Conservation (phyloP, 2,888 invertebrate genomes). For the Caenorhabditis angaria region DNA sequence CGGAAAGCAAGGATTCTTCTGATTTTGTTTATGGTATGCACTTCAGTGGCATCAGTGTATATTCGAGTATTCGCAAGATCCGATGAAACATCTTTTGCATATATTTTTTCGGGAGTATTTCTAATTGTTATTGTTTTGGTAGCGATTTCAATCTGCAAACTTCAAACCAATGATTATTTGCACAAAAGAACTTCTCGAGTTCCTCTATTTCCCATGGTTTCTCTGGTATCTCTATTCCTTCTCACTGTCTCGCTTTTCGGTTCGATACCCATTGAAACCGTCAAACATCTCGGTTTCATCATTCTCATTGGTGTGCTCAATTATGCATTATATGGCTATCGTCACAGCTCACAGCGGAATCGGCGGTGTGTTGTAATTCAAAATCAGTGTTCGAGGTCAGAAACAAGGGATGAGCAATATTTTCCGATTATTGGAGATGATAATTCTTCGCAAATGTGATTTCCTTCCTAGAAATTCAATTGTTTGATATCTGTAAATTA, state of each 20-base stretch:
- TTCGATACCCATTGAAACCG: conserved; percentile 14
- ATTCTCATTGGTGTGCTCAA: conserved; percentile 17
- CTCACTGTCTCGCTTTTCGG: conserved; percentile 20
- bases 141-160: conserved; percentile 18
- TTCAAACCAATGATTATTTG: conserved; percentile 39
- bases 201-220: conserved; percentile 32
- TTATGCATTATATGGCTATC: conserved; percentile 29
- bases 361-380: conserved; percentile 30
- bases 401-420: conserved; percentile 27
- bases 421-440: conserved; percentile 33
- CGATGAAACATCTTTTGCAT: not conserved
- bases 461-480: too few relatives aligned
- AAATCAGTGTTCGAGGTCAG: conserved; percentile 21
- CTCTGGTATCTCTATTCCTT: conserved; percentile 24
- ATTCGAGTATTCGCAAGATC: not conserved
- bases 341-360: conserved; percentile 26
- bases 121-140: conserved; percentile 5
- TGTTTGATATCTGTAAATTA: too few relatives aligned
- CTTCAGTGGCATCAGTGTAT: not conserved
- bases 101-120: conserved; percentile 15
- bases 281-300: conserved; percentile 8
- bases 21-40: not conserved
- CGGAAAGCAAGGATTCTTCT: not conserved
- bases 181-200: conserved; percentile 39
- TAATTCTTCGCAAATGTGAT: conserved; percentile 16